These are phyloP conservation scores for Meteorus colon DNA, from an alignment of 2,888 invertebrate species.

Conservation along the genomic window DNA sequence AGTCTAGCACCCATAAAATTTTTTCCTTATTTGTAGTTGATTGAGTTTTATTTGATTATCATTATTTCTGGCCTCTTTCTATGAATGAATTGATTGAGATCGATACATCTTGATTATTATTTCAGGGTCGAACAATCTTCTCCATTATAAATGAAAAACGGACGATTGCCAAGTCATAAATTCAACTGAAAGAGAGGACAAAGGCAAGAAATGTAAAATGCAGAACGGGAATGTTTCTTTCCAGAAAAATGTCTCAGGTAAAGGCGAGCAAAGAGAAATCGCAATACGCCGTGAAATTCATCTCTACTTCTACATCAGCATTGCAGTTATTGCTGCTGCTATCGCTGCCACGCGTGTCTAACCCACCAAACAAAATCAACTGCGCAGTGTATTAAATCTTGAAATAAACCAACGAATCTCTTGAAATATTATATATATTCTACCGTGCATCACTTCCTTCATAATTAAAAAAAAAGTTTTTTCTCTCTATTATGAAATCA, in stretches of 20 bases:
- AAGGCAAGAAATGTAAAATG: conserved; percentile 5
- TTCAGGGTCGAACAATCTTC: no score
- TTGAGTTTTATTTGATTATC: no score
- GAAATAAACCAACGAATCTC: neutral
- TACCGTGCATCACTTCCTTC: conserved; percentile 36
- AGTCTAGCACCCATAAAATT: no score
- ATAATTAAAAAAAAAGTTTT: neutral
- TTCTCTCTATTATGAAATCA: no score
- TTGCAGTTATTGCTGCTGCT: neutral
- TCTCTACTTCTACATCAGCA: conserved; percentile 47
- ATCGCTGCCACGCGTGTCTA: conserved; percentile 2
- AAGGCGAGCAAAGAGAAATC: conserved; percentile 43
- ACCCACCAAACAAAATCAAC: conserved; percentile 17
- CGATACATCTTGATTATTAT: no score
- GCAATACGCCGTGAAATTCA: conserved; percentile 43
- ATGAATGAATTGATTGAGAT: no score
- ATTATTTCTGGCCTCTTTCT: no score
- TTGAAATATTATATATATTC: neutral
- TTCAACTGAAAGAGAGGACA: neutral
- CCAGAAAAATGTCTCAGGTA: conserved; percentile 12
- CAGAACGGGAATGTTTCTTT: conserved; percentile 2
- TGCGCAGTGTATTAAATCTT: conserved; percentile 37
- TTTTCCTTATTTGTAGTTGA: no score
- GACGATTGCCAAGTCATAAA: no score
- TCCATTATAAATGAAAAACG: neutral